Evolutionary conservation across 1,140 invertebrate species (phyloP).

Genomic region (Whitmania pigra): DNA sequence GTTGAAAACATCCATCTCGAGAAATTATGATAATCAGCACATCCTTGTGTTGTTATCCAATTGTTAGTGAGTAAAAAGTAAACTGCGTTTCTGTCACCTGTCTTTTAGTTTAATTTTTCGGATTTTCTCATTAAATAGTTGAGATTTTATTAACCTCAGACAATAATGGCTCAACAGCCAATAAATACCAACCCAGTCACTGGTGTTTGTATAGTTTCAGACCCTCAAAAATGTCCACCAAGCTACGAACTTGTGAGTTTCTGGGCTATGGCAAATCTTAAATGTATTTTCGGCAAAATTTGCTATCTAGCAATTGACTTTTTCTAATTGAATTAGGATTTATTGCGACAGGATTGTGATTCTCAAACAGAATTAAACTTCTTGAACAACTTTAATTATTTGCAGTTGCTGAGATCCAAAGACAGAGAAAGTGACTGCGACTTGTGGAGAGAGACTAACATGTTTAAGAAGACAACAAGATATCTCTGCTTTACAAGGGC

Average conservation of each 20-base stretch:
- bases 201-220: slow-evolving; percentile 11
- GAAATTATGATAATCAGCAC: not conserved
- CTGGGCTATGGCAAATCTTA: no score
- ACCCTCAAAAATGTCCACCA: slow-evolving; percentile 20
- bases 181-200: slow-evolving; percentile 8
- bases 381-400: not conserved
- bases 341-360: no score
- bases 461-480: slow-evolving; percentile 11
- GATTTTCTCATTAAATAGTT: not conserved
- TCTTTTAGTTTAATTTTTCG: no score
- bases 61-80: not conserved
- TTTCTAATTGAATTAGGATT: no score
- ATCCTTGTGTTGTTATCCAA: not conserved
- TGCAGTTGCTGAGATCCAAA: slow-evolving; percentile 17
- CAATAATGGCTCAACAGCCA: slow-evolving; percentile 11
- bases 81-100: no score
- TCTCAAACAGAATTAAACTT: no score
- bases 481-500: slow-evolving; percentile 16
- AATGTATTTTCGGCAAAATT: no score
- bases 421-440: slow-evolving; percentile 14
- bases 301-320: no score
- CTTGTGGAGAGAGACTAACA: slow-evolving; percentile 13
- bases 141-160: not conserved
- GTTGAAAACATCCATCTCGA: no score
- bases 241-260: slow-evolving; percentile 12